Evolutionary conservation across 2,797 vertebrate genomes (phyloP).

Genomic region (Pseudocheirus occidentalis): DNA sequence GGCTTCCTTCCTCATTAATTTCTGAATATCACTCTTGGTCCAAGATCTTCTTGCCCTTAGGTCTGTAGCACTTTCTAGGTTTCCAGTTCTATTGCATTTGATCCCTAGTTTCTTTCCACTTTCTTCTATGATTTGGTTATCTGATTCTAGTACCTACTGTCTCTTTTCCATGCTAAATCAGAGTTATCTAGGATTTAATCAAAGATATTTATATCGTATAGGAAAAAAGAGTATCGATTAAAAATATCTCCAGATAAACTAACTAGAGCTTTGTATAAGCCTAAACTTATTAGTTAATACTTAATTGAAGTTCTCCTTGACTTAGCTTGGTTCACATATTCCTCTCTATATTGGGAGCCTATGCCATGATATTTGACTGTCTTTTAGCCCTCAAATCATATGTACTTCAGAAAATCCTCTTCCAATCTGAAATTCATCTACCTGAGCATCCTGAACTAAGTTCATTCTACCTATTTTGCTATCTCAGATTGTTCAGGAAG

Average conservation of each 20-base stretch:
- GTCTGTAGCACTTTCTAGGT: background rate
- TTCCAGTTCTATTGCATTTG: background rate
- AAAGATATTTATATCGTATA: background rate
- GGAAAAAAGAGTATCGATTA: background rate
- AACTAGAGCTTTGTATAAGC: background rate
- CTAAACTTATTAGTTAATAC: background rate
- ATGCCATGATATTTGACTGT: background rate
- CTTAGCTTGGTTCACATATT: background rate
- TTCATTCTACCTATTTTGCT: background rate
- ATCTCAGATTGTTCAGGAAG: background rate
- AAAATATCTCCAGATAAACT: background rate
- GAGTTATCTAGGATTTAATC: background rate
- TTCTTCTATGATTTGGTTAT: background rate
- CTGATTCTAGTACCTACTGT: background rate
- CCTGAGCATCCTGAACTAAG: background rate
- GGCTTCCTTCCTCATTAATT: background rate
- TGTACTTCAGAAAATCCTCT: background rate
- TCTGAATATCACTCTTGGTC: background rate
- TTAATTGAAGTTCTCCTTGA: background rate
- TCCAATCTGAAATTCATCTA: background rate
- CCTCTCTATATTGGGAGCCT: background rate
- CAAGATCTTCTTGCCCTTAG: background rate
- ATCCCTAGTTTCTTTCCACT: background rate
- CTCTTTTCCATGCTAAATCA: background rate
- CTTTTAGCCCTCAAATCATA: background rate